Percentiles rank a stretch among this genome's conserved stretches.
phyloP scores from a whole-genome alignment of 2,797 vertebrate species.

The Lerista edwardsae region DNA sequence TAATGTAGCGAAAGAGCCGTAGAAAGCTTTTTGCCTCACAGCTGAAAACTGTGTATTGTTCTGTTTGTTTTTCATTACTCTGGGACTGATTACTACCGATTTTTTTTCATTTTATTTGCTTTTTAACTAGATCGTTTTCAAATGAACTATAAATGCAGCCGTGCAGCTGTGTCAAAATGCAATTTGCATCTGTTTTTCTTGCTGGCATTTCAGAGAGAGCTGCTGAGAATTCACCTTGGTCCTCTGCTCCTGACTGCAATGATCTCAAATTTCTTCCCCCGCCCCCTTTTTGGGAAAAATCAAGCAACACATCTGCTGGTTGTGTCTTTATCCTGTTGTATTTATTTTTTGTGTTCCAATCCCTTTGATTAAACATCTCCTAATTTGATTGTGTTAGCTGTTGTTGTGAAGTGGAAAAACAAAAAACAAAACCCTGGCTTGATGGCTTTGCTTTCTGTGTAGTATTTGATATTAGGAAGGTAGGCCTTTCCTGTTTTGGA shows the following conservation, averaged over 20 bases:
- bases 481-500: background rate
- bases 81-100: slow-evolving; percentile 62
- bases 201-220: slow-evolving; percentile 31
- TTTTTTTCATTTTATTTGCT: slow-evolving; percentile 45
- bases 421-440: background rate
- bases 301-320: background rate
- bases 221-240: slow-evolving; percentile 27
- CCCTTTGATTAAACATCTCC: slow-evolving; percentile 21
- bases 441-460: background rate
- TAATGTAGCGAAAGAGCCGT: slow-evolving; percentile 21
- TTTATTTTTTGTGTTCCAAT: slow-evolving; percentile 4
- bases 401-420: background rate
- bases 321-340: background rate
- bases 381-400: background rate
- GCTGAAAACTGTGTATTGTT: slow-evolving; percentile 66
- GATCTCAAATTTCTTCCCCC: slow-evolving; percentile 16
- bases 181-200: slow-evolving; percentile 52
- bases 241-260: slow-evolving; percentile 1
- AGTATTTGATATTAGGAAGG: background rate
- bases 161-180: slow-evolving; percentile 61
- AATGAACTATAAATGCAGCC: slow-evolving; percentile 45
- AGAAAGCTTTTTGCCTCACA: slow-evolving; percentile 32
- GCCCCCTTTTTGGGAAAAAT: background rate
- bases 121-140: slow-evolving; percentile 70
- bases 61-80: slow-evolving; percentile 65